Conservation (phyloP, 2,113 vertebrate genomes). For the Globicephala melas region DNA sequence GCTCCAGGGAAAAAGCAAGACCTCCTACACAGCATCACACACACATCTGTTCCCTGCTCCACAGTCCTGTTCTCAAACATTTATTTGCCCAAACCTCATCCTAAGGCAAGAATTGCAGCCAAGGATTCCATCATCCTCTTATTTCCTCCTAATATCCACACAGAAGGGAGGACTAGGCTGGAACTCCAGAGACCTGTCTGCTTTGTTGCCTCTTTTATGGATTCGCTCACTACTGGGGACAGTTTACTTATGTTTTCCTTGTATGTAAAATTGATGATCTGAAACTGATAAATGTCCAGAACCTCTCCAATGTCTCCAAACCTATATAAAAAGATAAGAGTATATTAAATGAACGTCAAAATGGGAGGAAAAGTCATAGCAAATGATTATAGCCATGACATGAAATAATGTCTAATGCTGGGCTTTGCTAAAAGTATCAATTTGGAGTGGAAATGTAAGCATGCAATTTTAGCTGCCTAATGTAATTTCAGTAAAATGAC, state of each 20-base stretch:
- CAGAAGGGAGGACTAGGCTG: accelerated
- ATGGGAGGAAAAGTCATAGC: neutral
- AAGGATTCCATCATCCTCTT: neutral
- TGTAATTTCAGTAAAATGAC: constrained; percentile 41
- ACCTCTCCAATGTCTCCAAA: neutral
- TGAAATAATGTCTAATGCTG: neutral
- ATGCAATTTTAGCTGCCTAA: neutral
- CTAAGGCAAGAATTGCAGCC: neutral
- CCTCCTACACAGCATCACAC: neutral
- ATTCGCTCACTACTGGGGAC: neutral
- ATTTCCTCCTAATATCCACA: neutral
- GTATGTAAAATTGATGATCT: neutral
- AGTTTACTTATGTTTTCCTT: neutral
- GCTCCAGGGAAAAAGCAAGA: neutral
- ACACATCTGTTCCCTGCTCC: neutral
- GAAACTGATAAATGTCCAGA: neutral
- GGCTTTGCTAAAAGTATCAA: constrained; percentile 10
- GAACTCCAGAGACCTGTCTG: neutral
- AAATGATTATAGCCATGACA: neutral
- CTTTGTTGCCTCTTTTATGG: neutral
- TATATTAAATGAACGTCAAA: neutral
- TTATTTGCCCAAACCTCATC: neutral
- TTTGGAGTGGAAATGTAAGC: constrained; percentile 17
- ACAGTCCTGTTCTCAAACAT: neutral
- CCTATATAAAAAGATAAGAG: neutral